Base-by-base conservation (phyloP, 1,140 invertebrate genomes). In the Phenacoccus solenopsis region DNA sequence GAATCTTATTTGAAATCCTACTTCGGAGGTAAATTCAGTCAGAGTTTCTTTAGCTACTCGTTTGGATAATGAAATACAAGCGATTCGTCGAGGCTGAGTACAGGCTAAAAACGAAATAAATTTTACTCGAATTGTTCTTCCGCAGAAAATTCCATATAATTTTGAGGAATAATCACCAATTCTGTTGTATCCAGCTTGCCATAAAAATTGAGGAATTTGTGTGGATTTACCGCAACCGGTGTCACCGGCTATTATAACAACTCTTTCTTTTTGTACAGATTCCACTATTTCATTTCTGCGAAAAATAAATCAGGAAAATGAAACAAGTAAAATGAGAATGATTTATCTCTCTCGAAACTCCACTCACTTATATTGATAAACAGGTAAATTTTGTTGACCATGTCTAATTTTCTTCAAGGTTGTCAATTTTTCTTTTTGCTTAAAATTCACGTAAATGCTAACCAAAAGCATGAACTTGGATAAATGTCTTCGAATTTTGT, bases 191-290 rank as follows among this genome's bases (percentile, higher is more conserved):
- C 93, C 93, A 74, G 89, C 89, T 73, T 88, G 83, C 74, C 89
- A 82, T 13, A 96, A 80, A 79, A 90, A 96, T 76, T 94, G 92
- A 1, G 93, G 93, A 24, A 96, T 87, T 85, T 98, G 96, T 2
- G 96, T 99, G 22, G 94, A 97, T 83, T 99, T 99, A 32, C 96
- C 97, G 83, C 96, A 99, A 9, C 93, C 95, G 35, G 96, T 98
- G 78, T 98, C 94, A 16, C 94, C 93, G 74, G 90, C 94, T 49
- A 91, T 85, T 21, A 93, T 87, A 0, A 96, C 82, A 24, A 96
- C 90, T 75, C 87, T 87, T 73, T 94, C 84, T 72, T 85, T 80
- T 74, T 84, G 81, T 0, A 96, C 80, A 25, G 85, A 81, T 32
- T 85, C 76, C 28, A 92, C 76, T 71, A 97, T 91, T 79, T 90